Evolutionary conservation across 2,113 vertebrate genomes (phyloP).

Genomic region (Dromaius novaehollandiae): DNA sequence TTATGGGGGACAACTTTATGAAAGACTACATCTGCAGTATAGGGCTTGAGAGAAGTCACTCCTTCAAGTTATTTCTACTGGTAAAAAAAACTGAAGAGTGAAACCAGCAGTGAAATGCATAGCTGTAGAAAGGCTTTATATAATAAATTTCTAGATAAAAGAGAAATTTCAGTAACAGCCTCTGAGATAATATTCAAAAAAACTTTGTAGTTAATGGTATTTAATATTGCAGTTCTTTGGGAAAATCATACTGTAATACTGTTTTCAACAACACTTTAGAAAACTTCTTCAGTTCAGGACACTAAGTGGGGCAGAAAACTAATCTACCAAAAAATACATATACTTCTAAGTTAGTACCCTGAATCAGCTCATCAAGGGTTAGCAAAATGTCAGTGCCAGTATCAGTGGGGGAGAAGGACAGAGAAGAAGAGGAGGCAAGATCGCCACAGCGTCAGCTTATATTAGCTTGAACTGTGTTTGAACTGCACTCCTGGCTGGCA

Average conservation of each 20-base stretch:
- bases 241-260: background rate
- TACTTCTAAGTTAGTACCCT: background rate
- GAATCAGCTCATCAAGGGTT: background rate
- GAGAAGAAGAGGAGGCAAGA: background rate
- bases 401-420: background rate
- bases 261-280: background rate
- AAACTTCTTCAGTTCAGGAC: background rate
- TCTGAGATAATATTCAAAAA: background rate
- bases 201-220: fast-evolving
- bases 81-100: background rate
- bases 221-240: background rate
- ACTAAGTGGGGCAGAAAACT: background rate
- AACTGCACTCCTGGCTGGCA: background rate
- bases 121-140: background rate
- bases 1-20: background rate
- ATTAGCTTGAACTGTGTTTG: background rate
- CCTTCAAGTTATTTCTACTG: background rate
- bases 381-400: background rate
- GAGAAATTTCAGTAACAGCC: background rate
- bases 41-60: background rate
- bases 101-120: background rate
- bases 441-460: background rate
- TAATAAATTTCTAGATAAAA: background rate
- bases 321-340: background rate
- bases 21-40: background rate